Evolutionary conservation across 2,797 vertebrate genomes (phyloP), one percentile per base, ranked within the genome.

Genomic region (Benthosema pterotum): DNA sequence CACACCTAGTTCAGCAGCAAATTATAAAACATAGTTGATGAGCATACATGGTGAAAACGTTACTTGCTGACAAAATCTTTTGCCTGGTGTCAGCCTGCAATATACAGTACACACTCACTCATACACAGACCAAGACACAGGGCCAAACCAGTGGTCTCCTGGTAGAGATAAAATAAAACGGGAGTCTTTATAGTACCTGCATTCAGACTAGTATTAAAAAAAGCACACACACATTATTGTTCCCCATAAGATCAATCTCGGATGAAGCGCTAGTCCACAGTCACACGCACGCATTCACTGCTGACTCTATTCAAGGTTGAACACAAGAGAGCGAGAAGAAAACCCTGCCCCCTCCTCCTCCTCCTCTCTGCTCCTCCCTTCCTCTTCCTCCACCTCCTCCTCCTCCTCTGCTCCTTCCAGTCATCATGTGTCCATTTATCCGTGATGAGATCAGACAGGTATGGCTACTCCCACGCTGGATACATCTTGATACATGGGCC

Each of bases 381-480:
- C 46, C 17, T 16, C 45, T 11, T 42, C 60, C 54, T 13, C 2
- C 66, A 16, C 45, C 47, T 48, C 61, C 17, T 52, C 56, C 54
- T 61, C 52, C 67, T 63, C 43, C 45, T 50, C 48, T 2, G 13
- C 69, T 65, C 64, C 74, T 49, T 71, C 73, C 65, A 60, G 63
- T 58, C 71, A 53, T 85, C 80, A 82, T 80, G 77, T 67, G 74
- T 84, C 80, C 70, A 2, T 83, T 80, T 80, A 85, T 70, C 69
- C 3, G 19, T 84, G 84, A 88, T 87, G 73, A 8, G 79, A 85
- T 83, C 51, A 79, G 85, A 86, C 82, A 88, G 83, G 82, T 87
- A 83, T 69, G 82, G 80, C 83, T 79, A 70, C 82, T 82, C 83
- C 80, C 79, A 80, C 54, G 72, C 82, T 59, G 56, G 81, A 82